Evolutionary conservation across 2,797 vertebrate species (phyloP).

Genomic region (Rhabdophis nuchalis): DNA sequence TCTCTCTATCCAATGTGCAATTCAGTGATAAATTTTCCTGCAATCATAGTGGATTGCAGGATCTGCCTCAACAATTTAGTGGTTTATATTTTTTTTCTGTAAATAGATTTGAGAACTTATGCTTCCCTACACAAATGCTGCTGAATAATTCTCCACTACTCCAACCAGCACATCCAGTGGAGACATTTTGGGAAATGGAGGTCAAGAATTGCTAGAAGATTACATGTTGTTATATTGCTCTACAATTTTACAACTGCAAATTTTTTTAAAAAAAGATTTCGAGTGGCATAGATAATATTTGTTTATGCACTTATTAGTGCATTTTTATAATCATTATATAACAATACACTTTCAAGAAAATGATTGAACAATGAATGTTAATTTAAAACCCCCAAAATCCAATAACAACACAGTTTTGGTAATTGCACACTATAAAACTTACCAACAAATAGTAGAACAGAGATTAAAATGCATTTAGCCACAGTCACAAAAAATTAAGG

Average conservation of each 20-base stretch:
- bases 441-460: not conserved
- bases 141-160: not conserved
- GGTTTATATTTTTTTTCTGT: not conserved
- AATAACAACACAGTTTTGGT: not conserved
- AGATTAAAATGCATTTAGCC: not conserved
- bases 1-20: not conserved
- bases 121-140: not conserved
- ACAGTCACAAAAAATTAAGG: not conserved
- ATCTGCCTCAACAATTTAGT: not conserved
- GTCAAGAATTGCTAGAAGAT: not conserved
- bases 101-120: not conserved
- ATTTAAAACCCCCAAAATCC: not conserved
- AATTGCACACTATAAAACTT: not conserved
- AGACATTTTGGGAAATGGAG: not conserved
- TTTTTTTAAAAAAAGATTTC: not conserved
- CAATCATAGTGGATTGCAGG: not conserved
- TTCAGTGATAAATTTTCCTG: not conserved
- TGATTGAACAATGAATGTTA: not conserved
- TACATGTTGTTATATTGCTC: not conserved
- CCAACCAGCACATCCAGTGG: not conserved
- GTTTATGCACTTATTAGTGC: not conserved
- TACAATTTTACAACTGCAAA: not conserved
- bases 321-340: not conserved
- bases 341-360: not conserved
- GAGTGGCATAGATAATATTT: not conserved